These are phyloP conservation scores for Phenganax stokvisi DNA, from an alignment of 92 coral and sea anemone species.

Conservation along the genomic window DNA sequence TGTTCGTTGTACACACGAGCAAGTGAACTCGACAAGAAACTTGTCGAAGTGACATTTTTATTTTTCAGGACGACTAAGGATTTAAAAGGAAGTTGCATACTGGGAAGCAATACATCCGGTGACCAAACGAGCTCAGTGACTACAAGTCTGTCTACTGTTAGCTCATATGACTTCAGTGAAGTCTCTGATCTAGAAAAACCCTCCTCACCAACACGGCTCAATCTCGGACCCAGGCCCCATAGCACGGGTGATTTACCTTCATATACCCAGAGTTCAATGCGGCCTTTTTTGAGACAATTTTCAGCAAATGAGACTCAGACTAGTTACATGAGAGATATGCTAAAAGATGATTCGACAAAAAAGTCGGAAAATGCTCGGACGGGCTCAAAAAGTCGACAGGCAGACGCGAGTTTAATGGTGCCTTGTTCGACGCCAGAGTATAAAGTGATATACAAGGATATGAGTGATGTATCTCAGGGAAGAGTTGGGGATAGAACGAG, in stretches of 20 bases:
- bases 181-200: not conserved
- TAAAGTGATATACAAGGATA: conserved; percentile 17
- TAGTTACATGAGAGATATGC: conserved; percentile 3
- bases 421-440: conserved; percentile 30
- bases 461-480: not conserved
- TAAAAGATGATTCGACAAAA: not conserved
- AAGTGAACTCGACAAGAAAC: no score
- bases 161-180: not conserved
- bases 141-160: not conserved
- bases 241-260: conserved; percentile 20
- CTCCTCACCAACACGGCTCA: not conserved
- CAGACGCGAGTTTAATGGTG: not conserved
- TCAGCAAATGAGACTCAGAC: conserved; percentile 22
- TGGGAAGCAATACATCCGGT: conserved; percentile 44
- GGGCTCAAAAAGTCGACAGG: not conserved
- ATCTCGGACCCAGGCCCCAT: not conserved
- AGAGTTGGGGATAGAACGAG: not conserved
- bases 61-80: conserved; percentile 38
- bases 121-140: conserved; percentile 45
- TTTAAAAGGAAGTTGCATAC: conserved; percentile 50
- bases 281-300: not conserved
- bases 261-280: not conserved
- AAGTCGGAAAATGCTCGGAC: not conserved
- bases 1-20: no score
- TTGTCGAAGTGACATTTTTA: not conserved